phyloP scores from a whole-genome alignment of 1,140 invertebrate species.

The Heterodera schachtii region DNA sequence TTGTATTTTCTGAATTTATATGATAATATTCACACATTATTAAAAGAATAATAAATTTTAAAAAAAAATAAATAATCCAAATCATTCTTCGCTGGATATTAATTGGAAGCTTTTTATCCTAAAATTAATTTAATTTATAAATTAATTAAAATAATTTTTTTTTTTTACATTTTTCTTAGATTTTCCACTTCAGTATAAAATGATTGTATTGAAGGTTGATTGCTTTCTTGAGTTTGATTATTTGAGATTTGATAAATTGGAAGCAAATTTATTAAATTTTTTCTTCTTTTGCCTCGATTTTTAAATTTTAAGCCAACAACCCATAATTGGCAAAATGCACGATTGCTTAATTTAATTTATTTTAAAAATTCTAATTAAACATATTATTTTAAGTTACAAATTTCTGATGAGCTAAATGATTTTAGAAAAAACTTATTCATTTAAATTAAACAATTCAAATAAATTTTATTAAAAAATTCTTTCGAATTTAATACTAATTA shows the following conservation, averaged over 20 bases:
- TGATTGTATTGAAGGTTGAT: not conserved
- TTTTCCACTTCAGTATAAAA: not conserved
- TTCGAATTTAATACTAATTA: not conserved
- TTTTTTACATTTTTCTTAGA: not conserved
- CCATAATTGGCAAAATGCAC: not conserved
- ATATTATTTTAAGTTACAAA: no score
- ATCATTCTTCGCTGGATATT: no score
- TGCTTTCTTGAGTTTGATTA: not conserved
- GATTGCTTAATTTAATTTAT: not conserved
- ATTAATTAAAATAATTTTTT: not conserved
- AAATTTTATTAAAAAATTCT: no score
- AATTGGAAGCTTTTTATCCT: not conserved
- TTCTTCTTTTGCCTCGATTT: not conserved
- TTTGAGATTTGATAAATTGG: not conserved
- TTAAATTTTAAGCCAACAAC: not conserved
- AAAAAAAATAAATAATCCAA: no score
- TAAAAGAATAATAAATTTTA: no score
- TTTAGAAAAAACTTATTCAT: no score
- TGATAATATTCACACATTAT: no score
- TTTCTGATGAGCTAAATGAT: no score
- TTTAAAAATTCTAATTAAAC: not conserved
- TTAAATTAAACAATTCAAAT: no score
- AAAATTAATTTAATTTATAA: not conserved
- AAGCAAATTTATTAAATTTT: not conserved
- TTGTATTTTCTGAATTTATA: no score